These are phyloP conservation scores for Hippopotamus amphibius DNA, from an alignment of 2,113 vertebrate genomes.

Conservation along the genomic window DNA sequence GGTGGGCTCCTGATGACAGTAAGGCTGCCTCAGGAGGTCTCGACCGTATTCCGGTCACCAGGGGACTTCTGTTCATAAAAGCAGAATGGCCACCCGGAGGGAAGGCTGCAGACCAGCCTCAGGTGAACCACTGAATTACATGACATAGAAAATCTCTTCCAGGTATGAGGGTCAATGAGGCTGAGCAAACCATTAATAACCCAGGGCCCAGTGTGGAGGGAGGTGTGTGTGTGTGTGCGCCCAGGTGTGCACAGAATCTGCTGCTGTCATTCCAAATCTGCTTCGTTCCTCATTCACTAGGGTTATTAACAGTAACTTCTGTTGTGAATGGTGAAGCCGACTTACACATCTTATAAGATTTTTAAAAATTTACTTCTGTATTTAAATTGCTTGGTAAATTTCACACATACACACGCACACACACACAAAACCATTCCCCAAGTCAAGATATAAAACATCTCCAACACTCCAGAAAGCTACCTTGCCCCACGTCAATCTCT, in stretches of 20 bases:
- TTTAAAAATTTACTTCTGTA: neutral
- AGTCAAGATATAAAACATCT: neutral
- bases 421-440: neutral
- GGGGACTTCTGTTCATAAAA: slow-evolving; percentile 30
- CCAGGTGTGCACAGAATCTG: neutral
- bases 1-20: neutral
- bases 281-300: neutral
- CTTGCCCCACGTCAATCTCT: neutral
- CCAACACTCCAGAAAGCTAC: neutral
- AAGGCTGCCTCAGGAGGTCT: neutral
- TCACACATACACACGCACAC: neutral
- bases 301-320: neutral
- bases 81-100: neutral
- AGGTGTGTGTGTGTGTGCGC: neutral
- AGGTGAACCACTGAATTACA: slow-evolving; percentile 32
- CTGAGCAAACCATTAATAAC: slow-evolving; percentile 61
- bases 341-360: neutral
- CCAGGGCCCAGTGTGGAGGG: neutral
- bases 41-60: neutral
- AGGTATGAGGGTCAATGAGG: slow-evolving; percentile 41
- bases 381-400: neutral
- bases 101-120: slow-evolving; percentile 4
- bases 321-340: neutral
- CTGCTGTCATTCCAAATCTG: neutral
- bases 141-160: slow-evolving; percentile 55